Percentiles rank a stretch among this genome's conserved stretches.
Evolutionary conservation across 2,113 vertebrate species (phyloP).

Genomic region (Pithys albifrons): DNA sequence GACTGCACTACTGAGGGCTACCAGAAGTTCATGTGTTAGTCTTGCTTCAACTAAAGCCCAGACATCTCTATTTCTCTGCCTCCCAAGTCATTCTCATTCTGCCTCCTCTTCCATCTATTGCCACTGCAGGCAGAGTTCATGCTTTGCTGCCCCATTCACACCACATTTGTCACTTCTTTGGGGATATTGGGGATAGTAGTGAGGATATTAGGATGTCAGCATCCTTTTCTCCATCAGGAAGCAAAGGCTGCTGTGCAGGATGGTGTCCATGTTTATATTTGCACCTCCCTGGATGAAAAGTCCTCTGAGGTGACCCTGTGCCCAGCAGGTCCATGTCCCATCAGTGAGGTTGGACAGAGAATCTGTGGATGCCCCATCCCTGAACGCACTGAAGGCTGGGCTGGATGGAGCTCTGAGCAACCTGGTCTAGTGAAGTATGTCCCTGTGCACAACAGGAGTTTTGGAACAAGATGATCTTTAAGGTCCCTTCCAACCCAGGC

Average conservation of each 20-base stretch:
- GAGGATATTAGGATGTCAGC: neutral
- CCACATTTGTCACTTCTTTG: neutral
- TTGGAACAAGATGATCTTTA: neutral
- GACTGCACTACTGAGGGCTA: conserved; percentile 4
- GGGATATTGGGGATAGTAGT: neutral
- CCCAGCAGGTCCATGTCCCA: fast-evolving
- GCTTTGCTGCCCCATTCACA: neutral
- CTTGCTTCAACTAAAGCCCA: neutral
- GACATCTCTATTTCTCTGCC: neutral
- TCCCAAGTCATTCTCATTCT: neutral
- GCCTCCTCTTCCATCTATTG: neutral
- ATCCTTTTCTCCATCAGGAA: neutral
- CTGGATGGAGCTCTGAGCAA: fast-evolving
- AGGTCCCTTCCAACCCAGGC: neutral
- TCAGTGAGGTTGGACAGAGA: neutral
- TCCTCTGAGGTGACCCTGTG: neutral
- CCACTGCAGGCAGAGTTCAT: neutral
- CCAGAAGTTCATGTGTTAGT: neutral
- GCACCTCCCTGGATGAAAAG: neutral
- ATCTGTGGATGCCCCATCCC: neutral
- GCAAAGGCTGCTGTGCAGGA: neutral
- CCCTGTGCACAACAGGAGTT: fast-evolving
- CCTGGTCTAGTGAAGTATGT: neutral
- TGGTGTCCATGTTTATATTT: neutral
- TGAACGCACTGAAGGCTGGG: neutral